These are phyloP conservation scores for Aphidius gifuensis DNA, from an alignment of 1,140 invertebrate species.

Conservation along the genomic window DNA sequence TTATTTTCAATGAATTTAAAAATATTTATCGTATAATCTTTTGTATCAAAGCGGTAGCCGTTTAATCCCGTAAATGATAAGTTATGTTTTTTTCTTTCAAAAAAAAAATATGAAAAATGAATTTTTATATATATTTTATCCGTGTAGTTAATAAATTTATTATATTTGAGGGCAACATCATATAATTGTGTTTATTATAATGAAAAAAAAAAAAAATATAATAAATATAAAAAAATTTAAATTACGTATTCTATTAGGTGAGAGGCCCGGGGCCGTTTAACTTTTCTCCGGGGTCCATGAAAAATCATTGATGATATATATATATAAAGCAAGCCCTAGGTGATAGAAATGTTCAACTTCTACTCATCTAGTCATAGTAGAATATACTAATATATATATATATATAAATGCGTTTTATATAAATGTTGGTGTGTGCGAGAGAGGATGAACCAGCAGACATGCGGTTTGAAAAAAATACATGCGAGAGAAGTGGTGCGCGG, in stretches of 20 bases:
- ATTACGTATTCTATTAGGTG: constrained; percentile 54
- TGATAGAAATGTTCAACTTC: too few relatives aligned
- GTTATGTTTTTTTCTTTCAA: too few relatives aligned
- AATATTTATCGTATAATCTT: too few relatives aligned
- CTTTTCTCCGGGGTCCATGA: neutral
- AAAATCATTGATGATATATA: neutral
- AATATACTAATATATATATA: constrained; percentile 15
- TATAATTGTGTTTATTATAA: too few relatives aligned
- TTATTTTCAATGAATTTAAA: neutral
- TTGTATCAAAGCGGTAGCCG: neutral
- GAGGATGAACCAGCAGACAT: constrained; percentile 9
- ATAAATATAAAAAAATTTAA: constrained; percentile 37
- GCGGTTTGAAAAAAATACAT: constrained; percentile 24
- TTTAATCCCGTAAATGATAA: too few relatives aligned
- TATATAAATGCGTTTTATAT: constrained; percentile 1
- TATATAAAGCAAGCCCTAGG: constrained; percentile 9
- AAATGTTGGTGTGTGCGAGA: constrained; percentile 13
- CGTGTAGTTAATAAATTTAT: constrained; percentile 46
- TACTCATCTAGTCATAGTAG: constrained; percentile 20
- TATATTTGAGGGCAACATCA: neutral
- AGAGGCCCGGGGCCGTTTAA: constrained; percentile 23
- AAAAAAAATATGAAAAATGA: too few relatives aligned
- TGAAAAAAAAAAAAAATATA: too few relatives aligned
- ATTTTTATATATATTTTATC: neutral
- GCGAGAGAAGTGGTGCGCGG: constrained; percentile 19